A percentile compares a stretch with the other conserved stretches of the same genome.
These are phyloP conservation scores for Cryptoleucopteryx plumbea DNA, from an alignment of 2,113 vertebrate species.

Conservation along the genomic window DNA sequence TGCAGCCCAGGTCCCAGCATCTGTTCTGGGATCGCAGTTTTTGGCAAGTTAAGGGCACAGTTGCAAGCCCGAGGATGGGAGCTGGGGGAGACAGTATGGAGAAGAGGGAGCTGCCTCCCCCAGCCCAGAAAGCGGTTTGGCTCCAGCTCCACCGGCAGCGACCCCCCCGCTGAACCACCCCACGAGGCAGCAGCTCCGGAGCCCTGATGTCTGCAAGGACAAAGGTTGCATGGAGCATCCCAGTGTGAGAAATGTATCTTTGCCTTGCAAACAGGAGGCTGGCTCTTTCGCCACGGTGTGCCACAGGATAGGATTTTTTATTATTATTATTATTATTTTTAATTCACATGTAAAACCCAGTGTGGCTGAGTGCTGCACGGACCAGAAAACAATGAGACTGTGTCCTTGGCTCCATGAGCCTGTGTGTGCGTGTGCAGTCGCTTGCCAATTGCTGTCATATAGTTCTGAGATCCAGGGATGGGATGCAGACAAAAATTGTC, in stretches of 20 bases:
- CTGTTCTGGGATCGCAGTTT: background rate
- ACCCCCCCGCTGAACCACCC: background rate
- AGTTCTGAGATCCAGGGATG: background rate
- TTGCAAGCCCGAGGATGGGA: background rate
- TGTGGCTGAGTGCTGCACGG: background rate
- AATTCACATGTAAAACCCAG: background rate
- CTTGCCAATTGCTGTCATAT: background rate
- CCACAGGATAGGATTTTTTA: background rate
- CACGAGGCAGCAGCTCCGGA: background rate
- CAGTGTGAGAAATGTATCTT: background rate
- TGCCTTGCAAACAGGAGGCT: background rate
- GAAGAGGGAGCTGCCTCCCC: background rate
- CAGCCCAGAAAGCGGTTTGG: background rate
- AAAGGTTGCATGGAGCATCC: background rate
- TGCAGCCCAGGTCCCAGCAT: background rate
- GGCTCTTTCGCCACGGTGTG: background rate
- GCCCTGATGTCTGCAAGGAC: background rate
- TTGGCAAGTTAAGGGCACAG: background rate
- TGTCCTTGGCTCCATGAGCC: background rate
- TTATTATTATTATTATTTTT: too few species aligned
- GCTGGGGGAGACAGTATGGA: background rate
- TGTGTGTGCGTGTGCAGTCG: fast-evolving
- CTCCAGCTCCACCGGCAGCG: background rate
- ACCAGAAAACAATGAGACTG: background rate
- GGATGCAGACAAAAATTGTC: background rate